These are phyloP conservation scores for Anastrepha ludens DNA, from an alignment of 1,140 invertebrate species.

Conservation along the genomic window DNA sequence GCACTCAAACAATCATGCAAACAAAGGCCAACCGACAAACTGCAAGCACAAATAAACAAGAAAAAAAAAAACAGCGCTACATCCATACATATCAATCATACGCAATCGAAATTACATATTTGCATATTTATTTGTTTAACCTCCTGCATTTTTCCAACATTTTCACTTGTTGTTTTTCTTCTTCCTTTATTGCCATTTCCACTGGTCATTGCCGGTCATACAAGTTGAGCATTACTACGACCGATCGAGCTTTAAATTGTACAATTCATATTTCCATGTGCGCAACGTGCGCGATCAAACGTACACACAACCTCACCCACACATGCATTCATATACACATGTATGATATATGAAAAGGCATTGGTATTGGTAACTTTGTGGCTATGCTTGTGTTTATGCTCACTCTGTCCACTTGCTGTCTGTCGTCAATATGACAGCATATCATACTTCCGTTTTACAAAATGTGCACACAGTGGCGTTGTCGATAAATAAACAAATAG, in stretches of 20 bases:
- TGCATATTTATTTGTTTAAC: conserved; percentile 16
- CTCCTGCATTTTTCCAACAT: neutral
- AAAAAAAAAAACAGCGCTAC: no score
- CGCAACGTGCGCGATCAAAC: neutral
- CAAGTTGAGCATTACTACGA: neutral
- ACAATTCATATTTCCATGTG: conserved; percentile 7
- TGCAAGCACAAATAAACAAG: neutral
- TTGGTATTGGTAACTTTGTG: neutral
- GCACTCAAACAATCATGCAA: neutral
- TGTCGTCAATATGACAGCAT: conserved; percentile 46
- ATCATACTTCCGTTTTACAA: conserved; percentile 42
- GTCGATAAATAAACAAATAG: conserved; percentile 29
- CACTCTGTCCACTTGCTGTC: conserved; percentile 10
- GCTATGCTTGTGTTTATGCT: neutral
- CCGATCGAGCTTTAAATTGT: neutral
- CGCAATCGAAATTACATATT: conserved; percentile 4
- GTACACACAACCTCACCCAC: neutral
- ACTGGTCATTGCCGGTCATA: neutral
- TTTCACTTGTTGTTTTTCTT: neutral
- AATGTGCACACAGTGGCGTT: conserved; percentile 19
- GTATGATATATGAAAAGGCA: neutral
- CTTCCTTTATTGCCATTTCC: conserved; percentile 21
- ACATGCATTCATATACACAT: neutral
- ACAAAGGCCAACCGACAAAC: neutral
- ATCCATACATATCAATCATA: neutral